Evolutionary conservation across 35 echinoderm and acorn worm genomes (phyloP), one percentile per base, ranked within the genome.

Genomic region (Chiridota heheva): DNA sequence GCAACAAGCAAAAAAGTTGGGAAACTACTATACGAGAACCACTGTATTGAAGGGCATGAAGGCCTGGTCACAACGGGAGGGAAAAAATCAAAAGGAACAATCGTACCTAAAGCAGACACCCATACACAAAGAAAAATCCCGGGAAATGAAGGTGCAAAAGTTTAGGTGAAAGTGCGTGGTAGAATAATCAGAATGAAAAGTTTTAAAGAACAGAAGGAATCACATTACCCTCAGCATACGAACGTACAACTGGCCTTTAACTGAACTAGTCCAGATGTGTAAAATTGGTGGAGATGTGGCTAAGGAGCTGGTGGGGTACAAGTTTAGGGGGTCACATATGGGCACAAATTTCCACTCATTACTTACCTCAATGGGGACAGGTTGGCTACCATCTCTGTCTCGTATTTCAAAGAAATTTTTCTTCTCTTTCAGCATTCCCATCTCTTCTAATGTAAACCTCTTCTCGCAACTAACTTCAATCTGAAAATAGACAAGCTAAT

Each of bases 301-400:
- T 32, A 29, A 65, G 1, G 2, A 29, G 29, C 32, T 32, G 32
- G 0, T 20, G 62, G 15, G 16, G 29, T 65, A 65, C 30, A 32
- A 29, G 12, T 24, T 2, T 2, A 2, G 0, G 12, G 29, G 13
- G 29, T 24, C 0, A 30, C 62, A 20, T 30, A 0, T 24, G 30
- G 16, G 44, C 73, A 20, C 7, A 77, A 30, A 30, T 16, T 30
- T 65, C 8, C 61, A 18, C 28, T 65, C 10, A 38, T 51, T 22
- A 28, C 61, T 36, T 55, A 95, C 91, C 81, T 95, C 81, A 30
- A 78, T 73, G 4, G 82, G 68, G 68, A 98, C 47, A 17, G 95
- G 95, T 46, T 98, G 95, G 30, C 66, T 31, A 13, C 95, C 95
- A 77, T 92, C 85, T 57, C 92, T 98, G 62, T 98, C 95, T 69